Evolutionary conservation across 2,113 vertebrate genomes (phyloP).

Genomic region (Oophaga pumilio): DNA sequence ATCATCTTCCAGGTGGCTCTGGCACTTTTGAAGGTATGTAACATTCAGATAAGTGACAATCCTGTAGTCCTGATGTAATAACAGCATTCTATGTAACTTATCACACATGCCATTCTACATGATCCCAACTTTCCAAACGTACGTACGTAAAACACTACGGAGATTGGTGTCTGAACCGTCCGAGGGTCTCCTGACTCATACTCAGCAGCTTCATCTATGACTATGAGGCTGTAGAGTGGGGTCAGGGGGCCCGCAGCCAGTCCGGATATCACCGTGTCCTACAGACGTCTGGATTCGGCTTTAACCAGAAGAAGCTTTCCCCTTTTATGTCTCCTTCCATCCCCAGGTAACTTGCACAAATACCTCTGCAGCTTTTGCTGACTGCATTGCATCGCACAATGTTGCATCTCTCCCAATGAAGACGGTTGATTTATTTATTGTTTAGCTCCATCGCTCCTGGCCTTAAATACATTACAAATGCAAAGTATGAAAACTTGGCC

Average conservation of each 20-base stretch:
- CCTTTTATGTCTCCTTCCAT: neutral
- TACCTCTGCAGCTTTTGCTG: neutral
- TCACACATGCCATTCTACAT: too few species aligned
- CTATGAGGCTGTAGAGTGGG: too few species aligned
- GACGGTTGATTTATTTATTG: neutral
- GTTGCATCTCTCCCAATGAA: neutral
- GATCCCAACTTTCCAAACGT: too few species aligned
- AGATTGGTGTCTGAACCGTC: too few species aligned
- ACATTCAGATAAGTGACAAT: neutral
- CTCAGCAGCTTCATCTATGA: too few species aligned
- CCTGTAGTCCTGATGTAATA: neutral
- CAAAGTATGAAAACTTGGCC: constrained; percentile 13
- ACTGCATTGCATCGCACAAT: neutral
- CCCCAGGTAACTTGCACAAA: neutral
- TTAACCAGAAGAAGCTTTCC: too few species aligned
- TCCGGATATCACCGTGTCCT: too few species aligned
- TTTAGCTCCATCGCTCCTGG: neutral
- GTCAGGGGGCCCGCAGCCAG: too few species aligned
- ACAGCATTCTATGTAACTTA: too few species aligned
- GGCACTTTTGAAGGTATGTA: constrained; percentile 92
- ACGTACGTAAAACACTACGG: too few species aligned
- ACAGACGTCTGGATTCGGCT: too few species aligned
- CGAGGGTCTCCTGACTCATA: too few species aligned
- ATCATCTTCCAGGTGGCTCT: constrained; percentile 97
- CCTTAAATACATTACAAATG: constrained; percentile 15